Base-by-base conservation (phyloP, 1,140 invertebrate species). In the Brachionus calyciflorus region DNA sequence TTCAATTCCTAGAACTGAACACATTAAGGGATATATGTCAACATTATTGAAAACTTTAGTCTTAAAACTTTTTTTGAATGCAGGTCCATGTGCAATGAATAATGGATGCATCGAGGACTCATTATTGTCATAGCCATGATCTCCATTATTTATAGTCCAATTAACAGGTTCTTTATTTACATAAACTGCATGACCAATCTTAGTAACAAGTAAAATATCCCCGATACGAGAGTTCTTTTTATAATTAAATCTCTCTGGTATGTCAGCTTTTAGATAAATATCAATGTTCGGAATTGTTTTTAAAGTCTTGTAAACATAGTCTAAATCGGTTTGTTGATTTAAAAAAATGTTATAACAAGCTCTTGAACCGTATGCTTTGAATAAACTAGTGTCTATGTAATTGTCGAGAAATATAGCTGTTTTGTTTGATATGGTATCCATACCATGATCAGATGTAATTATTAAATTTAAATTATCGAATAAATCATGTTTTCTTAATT, bases 1-100 rank as follows among this genome's bases (percentile, higher is more conserved):
- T 28, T 76, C 17, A 26, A 76, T 12, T 9, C 49, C 48, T 17
- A 76, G 30, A 40, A 76, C 30, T 46, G 26, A 76, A 17, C 48
- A 76, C 70, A 76, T 76, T 21, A 91, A 80, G 14, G 88, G 87
- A 80, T 88, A 90, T 28, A 91, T 80, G 81, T 91, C 89, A 1
- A 90, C 85, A 78, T 85, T 89, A 40, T 88, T 81, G 79, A 91
- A 90, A 1, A 87, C 87, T 1, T 86, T 77, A 26, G 87, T 79
- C 79, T 85, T 85, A 75, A 85, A 85, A 26, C 85, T 81, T 51
- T 82, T 78, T 78, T 86, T 84, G 81, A 91, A 89, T 30, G 86
- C 84, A 57, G 90, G 90, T 6, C 90, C 90, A 76, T 85, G 83
- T 0, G 89, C 90, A 70, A 91, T 86, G 79, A 91, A 91, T 77